Base-by-base conservation (phyloP, 2,113 vertebrate genomes). In the Callaeas wilsoni region DNA sequence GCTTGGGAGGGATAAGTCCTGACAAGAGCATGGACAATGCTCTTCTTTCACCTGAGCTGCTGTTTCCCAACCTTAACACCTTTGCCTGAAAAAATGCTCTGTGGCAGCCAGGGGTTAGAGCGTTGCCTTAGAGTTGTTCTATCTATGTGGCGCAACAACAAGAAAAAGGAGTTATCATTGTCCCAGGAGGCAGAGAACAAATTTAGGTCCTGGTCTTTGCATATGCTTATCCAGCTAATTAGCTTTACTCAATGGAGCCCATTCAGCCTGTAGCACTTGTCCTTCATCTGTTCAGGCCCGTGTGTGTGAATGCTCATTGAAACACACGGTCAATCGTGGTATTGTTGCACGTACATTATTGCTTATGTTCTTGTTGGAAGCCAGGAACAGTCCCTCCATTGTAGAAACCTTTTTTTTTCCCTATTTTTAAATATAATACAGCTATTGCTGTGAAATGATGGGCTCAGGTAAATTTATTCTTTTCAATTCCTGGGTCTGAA, bases 201-300 rank as follows among this genome's bases (percentile, higher is more conserved):
- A 94, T 96, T 94, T 89, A 84, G 81, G 89, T 94, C 84, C 74
- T 6, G 14, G 71, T 83, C 84, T 95, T n/a, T 89, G 89, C 93
- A 94, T 96, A 76, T 94, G 81, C 87, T 93, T 85, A 73, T 87
- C 11, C 81, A 84, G 89, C 81, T 96, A 92, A 96, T 94, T 91
- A 93, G 87, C 87, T 91, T 2, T 64, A 17, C 77, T 95, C 69
- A 93, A 83, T 89, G 91, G 47, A 89, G 89, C 83, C 93, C 84
- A 50, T 94, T 95, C 84, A 91, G 78, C 84, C 75, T 33, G 0
- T 64, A 84, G 91, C 74, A 42, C 87, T 96, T 68, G 75, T 89
- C 95, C 94, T 96, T 96, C 91, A 57, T 89, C 91, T 94, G 81
- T 63, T 84, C 81, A 29, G 94, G 81, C 7, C 84, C 18, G 1